A percentile compares a stretch with the other conserved stretches of the same genome.
These are phyloP conservation scores for Forbesichthys agassizii DNA, from an alignment of 2,113 vertebrate species.

Conservation along the genomic window DNA sequence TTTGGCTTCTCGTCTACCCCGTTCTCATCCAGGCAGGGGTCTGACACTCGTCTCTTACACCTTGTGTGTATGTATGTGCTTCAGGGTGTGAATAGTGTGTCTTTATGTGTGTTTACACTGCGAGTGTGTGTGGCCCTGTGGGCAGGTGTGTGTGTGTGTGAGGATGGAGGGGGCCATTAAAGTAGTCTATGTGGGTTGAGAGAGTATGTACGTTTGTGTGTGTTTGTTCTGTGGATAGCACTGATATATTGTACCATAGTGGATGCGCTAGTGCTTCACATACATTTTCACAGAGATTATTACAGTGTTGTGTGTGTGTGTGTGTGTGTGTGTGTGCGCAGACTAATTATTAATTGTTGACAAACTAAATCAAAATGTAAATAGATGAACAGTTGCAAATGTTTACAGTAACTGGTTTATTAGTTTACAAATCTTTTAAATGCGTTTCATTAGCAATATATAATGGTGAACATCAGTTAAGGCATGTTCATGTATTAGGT, in stretches of 20 bases:
- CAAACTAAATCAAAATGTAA: conserved; percentile 47
- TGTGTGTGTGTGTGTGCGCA: background rate
- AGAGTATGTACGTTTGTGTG: background rate
- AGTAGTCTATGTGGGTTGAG: background rate
- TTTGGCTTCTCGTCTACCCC: conserved; percentile 6
- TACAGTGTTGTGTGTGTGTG: background rate
- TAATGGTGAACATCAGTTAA: too few species aligned
- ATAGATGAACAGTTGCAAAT: conserved; percentile 50
- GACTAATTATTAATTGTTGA: conserved; percentile 41
- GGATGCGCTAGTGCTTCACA: background rate
- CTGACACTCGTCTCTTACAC: background rate
- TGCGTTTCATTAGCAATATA: conserved; percentile 41
- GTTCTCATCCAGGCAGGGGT: conserved; percentile 11
- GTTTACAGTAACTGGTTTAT: conserved; percentile 42
- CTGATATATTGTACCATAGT: conserved; percentile 2
- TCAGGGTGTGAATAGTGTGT: too few species aligned
- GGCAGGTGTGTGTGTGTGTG: background rate
- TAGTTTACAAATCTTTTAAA: conserved; percentile 52
- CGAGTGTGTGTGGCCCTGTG: background rate
- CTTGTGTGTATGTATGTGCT: too few species aligned
- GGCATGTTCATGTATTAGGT: too few species aligned
- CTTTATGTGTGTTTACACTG: too few species aligned
- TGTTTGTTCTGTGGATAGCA: background rate
- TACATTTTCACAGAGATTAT: too few species aligned
- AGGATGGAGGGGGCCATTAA: too few species aligned